phyloP scores from a whole-genome alignment of 1,140 invertebrate species.

The Metopolophium dirhodum region DNA sequence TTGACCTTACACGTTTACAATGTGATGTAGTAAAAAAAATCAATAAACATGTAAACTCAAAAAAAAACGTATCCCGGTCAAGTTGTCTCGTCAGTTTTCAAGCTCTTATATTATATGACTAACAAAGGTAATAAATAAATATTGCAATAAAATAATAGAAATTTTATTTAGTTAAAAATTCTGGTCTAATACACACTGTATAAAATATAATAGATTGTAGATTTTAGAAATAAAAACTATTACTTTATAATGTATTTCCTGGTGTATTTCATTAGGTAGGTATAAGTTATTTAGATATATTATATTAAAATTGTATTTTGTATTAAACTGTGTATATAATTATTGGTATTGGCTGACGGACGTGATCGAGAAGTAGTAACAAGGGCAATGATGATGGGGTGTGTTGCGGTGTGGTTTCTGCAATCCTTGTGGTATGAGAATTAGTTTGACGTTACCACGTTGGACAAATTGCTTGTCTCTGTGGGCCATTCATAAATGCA shows the following conservation, averaged over 20 bases:
- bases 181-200: too few relatives aligned
- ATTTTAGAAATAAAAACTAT: too few relatives aligned
- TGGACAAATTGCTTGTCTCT: neutral
- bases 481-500: neutral
- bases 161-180: too few relatives aligned
- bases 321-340: too few relatives aligned
- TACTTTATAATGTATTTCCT: too few relatives aligned
- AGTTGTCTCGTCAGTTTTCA: constrained; percentile 8
- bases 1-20: constrained; percentile 10
- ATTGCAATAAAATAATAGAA: too few relatives aligned
- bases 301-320: too few relatives aligned
- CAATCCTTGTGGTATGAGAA: neutral
- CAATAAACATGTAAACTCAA: constrained; percentile 33
- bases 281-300: too few relatives aligned
- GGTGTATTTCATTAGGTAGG: too few relatives aligned
- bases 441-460: neutral
- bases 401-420: neutral
- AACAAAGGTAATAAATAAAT: too few relatives aligned
- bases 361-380: neutral
- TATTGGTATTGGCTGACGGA: too few relatives aligned
- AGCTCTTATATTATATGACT: neutral
- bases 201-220: too few relatives aligned
- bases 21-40: constrained; percentile 25
- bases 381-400: neutral
- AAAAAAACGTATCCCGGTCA: constrained; percentile 5